These are phyloP conservation scores for Dynastes grantii DNA, from an alignment of 2,888 invertebrate genomes.

Conservation along the genomic window DNA sequence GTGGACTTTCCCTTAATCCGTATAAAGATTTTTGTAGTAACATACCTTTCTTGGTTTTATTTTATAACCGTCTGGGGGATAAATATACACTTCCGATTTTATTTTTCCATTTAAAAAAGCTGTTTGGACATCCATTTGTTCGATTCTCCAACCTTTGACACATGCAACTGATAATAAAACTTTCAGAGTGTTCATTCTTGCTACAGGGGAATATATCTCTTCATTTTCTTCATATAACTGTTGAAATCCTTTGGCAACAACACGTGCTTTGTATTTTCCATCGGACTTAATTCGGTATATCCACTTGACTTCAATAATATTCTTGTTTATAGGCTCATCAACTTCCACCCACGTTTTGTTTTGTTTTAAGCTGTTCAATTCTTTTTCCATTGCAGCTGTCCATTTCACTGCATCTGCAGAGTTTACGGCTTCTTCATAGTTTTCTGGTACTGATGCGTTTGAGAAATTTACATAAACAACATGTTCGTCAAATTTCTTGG, in stretches of 20 bases:
- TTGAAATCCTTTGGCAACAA: conserved; percentile 13
- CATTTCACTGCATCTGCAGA: conserved; percentile 47
- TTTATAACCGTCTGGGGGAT: too few relatives aligned
- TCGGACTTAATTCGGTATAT: conserved; percentile 47
- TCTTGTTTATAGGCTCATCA: conserved; percentile 44
- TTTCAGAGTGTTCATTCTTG: conserved; percentile 12
- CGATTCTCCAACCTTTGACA: too few relatives aligned
- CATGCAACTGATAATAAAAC: not conserved
- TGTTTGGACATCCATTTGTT: too few relatives aligned
- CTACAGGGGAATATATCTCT: conserved; percentile 20
- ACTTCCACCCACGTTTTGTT: conserved; percentile 53
- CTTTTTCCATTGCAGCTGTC: conserved; percentile 55
- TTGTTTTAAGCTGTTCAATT: conserved; percentile 53
- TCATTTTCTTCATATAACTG: conserved; percentile 3
- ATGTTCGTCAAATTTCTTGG: not conserved
- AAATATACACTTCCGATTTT: too few relatives aligned
- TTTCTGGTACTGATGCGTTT: not conserved
- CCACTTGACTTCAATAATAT: conserved; percentile 44
- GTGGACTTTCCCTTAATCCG: too few relatives aligned
- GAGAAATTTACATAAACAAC: not conserved
- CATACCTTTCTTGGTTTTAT: too few relatives aligned
- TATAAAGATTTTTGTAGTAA: too few relatives aligned
- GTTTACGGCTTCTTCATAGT: conserved; percentile 16
- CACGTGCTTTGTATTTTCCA: conserved; percentile 6
- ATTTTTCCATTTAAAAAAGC: too few relatives aligned